These are phyloP conservation scores for Palythoa grandis DNA, from an alignment of 92 coral and sea anemone species.

Conservation along the genomic window DNA sequence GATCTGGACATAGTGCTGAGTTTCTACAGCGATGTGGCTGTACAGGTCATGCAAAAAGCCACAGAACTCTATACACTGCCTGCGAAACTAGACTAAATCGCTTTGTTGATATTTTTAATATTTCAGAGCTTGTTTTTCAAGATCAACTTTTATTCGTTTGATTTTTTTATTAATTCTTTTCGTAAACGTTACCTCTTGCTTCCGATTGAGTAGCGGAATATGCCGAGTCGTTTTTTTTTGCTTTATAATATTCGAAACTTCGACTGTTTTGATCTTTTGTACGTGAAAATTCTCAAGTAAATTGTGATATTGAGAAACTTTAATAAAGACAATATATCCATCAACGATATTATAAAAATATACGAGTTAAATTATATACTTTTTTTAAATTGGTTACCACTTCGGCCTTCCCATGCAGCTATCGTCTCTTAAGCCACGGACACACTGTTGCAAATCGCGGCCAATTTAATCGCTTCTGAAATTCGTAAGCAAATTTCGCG, in stretches of 20 bases:
- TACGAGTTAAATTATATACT: too few species aligned
- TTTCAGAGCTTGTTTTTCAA: not conserved
- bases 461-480: too few species aligned
- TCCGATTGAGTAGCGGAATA: not conserved
- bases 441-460: too few species aligned
- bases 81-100: not conserved
- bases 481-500: too few species aligned
- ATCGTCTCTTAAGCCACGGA: too few species aligned
- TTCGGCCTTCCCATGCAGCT: too few species aligned
- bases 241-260: not conserved
- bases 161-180: too few species aligned
- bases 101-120: not conserved
- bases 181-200: too few species aligned
- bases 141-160: not conserved
- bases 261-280: not conserved
- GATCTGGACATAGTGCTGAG: conserved; percentile 71
- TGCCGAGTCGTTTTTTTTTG: not conserved
- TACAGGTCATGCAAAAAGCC: conserved; percentile 64
- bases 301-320: not conserved
- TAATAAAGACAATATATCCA: not conserved
- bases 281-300: not conserved
- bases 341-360: not conserved
- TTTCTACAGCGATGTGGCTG: conserved; percentile 56
- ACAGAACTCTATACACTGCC: conserved; percentile 50
- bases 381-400: too few species aligned